Percentiles rank a stretch among this genome's conserved stretches.
phyloP scores from a whole-genome alignment of 2,797 vertebrate species.

The Channa striata region DNA sequence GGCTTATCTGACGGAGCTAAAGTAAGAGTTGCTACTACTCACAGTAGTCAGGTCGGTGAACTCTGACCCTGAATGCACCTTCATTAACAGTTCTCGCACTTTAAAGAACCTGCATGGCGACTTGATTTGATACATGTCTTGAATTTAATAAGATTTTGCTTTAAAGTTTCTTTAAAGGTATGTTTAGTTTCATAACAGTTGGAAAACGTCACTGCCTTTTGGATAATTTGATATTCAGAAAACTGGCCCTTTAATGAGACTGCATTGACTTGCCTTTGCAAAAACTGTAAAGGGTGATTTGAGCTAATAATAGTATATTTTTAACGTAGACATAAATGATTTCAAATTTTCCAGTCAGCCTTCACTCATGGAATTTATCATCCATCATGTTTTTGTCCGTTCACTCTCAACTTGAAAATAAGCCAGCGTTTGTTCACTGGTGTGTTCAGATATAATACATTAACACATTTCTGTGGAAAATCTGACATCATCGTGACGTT shows the following conservation, averaged over 20 bases:
- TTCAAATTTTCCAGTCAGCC: no score
- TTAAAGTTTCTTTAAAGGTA: constrained; percentile 6
- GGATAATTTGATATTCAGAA: neutral
- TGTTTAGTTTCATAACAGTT: neutral
- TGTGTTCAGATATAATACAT: constrained; percentile 15
- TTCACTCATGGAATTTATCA: no score
- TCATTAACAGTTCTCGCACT: constrained; percentile 51
- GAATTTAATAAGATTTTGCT: neutral
- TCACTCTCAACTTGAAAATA: no score
- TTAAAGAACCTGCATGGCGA: constrained; percentile 11
- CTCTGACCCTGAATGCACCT: constrained; percentile 54
- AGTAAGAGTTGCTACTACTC: constrained; percentile 46
- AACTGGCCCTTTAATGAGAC: neutral
- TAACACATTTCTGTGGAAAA: constrained; percentile 28
- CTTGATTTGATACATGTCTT: constrained; percentile 2
- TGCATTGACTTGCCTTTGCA: no score
- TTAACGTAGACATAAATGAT: no score
- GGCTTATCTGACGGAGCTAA: constrained; percentile 63
- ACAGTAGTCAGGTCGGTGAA: constrained; percentile 59
- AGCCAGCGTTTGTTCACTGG: constrained; percentile 35
- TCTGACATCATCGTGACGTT: constrained; percentile 29
- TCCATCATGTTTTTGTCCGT: no score
- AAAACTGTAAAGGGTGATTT: no score
- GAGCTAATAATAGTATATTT: no score
- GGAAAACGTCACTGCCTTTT: neutral